These are phyloP conservation scores for Chelon labrosus DNA, from an alignment of 2,797 vertebrate genomes.

Conservation along the genomic window DNA sequence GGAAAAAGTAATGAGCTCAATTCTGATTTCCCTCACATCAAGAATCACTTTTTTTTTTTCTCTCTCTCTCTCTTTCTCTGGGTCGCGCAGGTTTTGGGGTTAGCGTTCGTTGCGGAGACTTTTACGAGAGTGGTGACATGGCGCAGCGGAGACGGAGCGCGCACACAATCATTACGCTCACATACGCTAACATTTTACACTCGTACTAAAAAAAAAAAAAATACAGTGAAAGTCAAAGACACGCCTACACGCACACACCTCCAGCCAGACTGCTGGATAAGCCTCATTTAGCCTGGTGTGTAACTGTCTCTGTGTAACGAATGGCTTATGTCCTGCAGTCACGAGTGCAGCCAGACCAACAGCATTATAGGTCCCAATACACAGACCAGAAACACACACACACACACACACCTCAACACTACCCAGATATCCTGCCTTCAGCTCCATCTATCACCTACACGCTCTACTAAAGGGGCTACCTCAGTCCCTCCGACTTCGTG, in stretches of 20 bases:
- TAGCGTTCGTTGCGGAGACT: conserved; percentile 47
- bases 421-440: conserved; percentile 76
- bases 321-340: conserved; percentile 71
- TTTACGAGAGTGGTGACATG: conserved; percentile 53
- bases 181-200: conserved; percentile 52
- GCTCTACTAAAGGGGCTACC: conserved; percentile 46
- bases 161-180: conserved; percentile 5
- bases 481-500: conserved; percentile 20
- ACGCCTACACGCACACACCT: conserved; percentile 59
- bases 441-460: conserved; percentile 72
- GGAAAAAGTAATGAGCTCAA: conserved; percentile 79
- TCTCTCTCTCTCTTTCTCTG: neutral
- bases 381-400: conserved; percentile 68
- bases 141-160: conserved; percentile 3
- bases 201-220: conserved; percentile 17
- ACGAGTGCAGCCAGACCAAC: conserved; percentile 55
- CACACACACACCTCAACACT: conserved; percentile 64
- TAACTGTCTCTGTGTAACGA: conserved; percentile 78
- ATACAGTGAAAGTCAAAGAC: conserved; percentile 42
- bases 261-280: conserved; percentile 69
- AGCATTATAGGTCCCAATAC: conserved; percentile 50
- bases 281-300: conserved; percentile 80
- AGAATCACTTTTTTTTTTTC: conserved; percentile 35
- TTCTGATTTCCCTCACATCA: conserved; percentile 66
- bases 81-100: conserved; percentile 52